Evolutionary conservation across 2,888 invertebrate species (phyloP).

Genomic region (Bugula neritina): DNA sequence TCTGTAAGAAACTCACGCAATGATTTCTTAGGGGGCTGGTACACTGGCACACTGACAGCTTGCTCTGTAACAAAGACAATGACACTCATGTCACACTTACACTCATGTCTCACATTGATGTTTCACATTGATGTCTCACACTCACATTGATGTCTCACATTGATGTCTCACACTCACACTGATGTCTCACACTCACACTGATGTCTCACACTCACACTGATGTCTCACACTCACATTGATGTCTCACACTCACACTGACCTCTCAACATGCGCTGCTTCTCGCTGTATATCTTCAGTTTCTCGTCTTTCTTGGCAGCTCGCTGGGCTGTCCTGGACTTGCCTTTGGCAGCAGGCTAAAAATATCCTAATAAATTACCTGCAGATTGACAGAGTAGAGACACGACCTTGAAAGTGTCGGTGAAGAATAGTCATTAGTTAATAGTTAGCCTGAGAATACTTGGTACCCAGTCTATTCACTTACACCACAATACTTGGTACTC

Average conservation of each 20-base stretch:
- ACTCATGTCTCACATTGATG: too few species aligned
- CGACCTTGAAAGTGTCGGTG: too few species aligned
- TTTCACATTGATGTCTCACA: too few species aligned
- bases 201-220: not conserved
- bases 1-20: constrained; percentile 21
- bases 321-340: not conserved
- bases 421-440: too few species aligned
- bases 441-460: too few species aligned
- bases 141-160: too few species aligned
- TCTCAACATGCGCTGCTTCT: constrained; percentile 15
- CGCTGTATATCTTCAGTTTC: constrained; percentile 22
- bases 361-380: not conserved
- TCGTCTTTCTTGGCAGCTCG: constrained; percentile 7
- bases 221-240: not conserved
- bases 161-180: too few species aligned
- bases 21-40: constrained; percentile 25
- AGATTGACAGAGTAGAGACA: too few species aligned
- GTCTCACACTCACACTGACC: not conserved
- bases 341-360: constrained; percentile 14
- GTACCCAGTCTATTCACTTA: not conserved
- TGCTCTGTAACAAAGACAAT: too few species aligned
- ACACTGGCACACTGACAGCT: not conserved
- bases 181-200: too few species aligned
- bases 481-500: constrained; percentile 18
- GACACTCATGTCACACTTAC: too few species aligned